Conservation (phyloP, 2,888 invertebrate genomes). For the Muscina levida region DNA sequence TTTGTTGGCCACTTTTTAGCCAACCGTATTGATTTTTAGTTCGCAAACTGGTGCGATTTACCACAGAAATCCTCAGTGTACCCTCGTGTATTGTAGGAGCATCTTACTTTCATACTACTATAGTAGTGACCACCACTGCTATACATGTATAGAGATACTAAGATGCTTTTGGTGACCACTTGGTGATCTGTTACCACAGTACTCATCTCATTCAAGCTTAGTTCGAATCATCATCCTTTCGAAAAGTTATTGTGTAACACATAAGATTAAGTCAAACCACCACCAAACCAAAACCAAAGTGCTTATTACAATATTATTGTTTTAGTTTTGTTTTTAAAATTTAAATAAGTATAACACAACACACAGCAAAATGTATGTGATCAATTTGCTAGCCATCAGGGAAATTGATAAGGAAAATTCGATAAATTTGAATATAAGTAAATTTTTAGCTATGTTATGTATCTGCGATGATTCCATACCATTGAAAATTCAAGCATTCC, state of each 20-base stretch:
- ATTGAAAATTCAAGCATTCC: not conserved
- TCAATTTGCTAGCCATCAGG: not conserved
- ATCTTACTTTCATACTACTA: not conserved
- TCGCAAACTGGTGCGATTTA: too few relatives aligned
- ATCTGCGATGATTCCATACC: not conserved
- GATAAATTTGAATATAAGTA: not conserved
- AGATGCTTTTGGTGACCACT: constrained; percentile 12
- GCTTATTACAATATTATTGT: too few relatives aligned
- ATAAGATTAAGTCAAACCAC: not conserved
- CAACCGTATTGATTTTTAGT: too few relatives aligned
- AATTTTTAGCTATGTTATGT: not conserved
- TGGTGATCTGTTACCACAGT: not conserved
- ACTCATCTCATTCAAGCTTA: not conserved
- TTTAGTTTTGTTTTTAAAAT: too few relatives aligned
- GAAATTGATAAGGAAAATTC: constrained; percentile 9
- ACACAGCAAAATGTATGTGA: not conserved
- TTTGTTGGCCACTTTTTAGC: too few relatives aligned
- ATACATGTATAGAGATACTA: too few relatives aligned
- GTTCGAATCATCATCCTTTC: constrained; percentile 25
- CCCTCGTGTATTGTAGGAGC: not conserved
- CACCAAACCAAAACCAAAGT: too few relatives aligned
- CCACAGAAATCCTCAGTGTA: too few relatives aligned
- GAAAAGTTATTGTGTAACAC: constrained; percentile 13
- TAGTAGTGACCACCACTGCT: not conserved
- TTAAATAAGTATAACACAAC: too few relatives aligned